A percentile compares a stretch with the other conserved stretches of the same genome.
phyloP scores from a whole-genome alignment of 2,113 vertebrate species.

The Notechis scutatus region DNA sequence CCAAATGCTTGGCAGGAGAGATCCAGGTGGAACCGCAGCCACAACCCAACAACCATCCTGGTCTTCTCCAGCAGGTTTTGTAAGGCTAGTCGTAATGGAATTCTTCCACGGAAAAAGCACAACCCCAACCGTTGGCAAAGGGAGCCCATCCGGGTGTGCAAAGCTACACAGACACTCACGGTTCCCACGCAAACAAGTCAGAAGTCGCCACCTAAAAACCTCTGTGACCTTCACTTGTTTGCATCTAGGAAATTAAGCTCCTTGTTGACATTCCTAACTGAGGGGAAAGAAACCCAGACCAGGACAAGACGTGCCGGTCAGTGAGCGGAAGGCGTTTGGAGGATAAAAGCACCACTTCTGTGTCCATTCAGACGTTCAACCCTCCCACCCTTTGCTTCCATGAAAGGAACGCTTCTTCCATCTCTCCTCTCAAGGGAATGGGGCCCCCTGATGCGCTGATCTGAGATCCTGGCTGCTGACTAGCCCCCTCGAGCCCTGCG shows the following conservation, averaged over 20 bases:
- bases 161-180: not conserved
- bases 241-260: slow-evolving; percentile 1
- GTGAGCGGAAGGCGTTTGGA: not conserved
- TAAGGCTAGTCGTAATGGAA: not conserved
- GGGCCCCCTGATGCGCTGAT: not conserved
- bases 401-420: not conserved
- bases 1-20: not conserved
- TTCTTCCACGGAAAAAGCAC: not conserved
- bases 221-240: not conserved
- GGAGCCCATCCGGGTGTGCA: not conserved
- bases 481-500: not conserved
- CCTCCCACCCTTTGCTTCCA: not conserved
- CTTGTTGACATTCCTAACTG: slow-evolving; percentile 16
- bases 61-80: not conserved
- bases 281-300: not conserved
- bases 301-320: slow-evolving; percentile 3
- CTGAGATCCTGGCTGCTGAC: not conserved
- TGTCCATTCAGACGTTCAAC: not conserved
- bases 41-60: not conserved
- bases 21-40: not conserved
- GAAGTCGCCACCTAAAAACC: not conserved
- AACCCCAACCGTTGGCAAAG: not conserved
- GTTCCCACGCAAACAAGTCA: not conserved
- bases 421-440: not conserved
- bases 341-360: slow-evolving; percentile 32